phyloP scores from a whole-genome alignment of 2,113 vertebrate genomes.

The Odontesthes bonariensis region DNA sequence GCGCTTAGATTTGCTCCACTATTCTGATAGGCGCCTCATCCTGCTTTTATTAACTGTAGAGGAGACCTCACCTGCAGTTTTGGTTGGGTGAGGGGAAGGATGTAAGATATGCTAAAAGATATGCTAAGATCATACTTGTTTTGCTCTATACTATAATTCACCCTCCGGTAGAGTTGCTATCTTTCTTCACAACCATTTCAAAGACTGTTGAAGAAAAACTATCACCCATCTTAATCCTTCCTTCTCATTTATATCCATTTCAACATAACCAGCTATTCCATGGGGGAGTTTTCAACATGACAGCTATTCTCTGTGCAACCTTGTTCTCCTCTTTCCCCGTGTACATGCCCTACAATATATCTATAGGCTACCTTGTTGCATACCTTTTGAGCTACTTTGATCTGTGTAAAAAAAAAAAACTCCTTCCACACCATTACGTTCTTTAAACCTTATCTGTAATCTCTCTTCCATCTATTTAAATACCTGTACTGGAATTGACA shows the following conservation, averaged over 20 bases:
- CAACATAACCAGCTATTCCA: constrained; percentile 7
- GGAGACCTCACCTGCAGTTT: background rate
- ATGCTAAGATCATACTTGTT: background rate
- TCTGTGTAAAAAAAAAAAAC: background rate
- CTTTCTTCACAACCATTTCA: constrained; percentile 1
- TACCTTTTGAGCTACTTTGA: constrained; percentile 5
- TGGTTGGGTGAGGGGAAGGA: background rate
- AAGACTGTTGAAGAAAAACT: background rate
- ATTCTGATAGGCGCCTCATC: background rate
- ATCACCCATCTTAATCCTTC: background rate
- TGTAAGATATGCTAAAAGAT: background rate
- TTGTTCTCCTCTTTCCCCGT: background rate
- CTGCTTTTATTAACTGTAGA: background rate
- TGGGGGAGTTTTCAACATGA: constrained; percentile 15
- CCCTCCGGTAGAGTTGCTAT: background rate
- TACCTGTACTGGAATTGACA: no score
- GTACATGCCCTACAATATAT: background rate
- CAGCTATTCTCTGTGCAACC: constrained; percentile 12
- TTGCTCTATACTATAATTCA: constrained; percentile 2
- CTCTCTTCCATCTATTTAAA: no score
- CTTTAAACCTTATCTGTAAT: no score
- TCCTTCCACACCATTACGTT: background rate
- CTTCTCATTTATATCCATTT: background rate
- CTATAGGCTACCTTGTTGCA: background rate
- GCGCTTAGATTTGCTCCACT: background rate